These are phyloP conservation scores for Nephrotoma guestfalica DNA, from an alignment of 2,888 invertebrate species.

Conservation along the genomic window DNA sequence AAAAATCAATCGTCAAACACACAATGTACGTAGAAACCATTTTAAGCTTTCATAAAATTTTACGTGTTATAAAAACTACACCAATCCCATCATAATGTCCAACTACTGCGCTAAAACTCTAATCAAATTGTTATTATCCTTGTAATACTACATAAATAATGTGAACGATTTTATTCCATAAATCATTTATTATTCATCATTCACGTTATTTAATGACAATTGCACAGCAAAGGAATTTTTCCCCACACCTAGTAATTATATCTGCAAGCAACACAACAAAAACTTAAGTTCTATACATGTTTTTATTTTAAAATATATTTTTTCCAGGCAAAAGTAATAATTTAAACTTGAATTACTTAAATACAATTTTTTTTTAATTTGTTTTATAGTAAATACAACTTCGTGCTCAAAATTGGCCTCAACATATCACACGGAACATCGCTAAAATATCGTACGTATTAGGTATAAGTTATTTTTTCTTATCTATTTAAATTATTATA, in stretches of 20 bases:
- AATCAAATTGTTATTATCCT: neutral
- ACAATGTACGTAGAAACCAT: neutral
- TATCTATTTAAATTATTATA: constrained; percentile 1
- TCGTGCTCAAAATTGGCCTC: constrained; percentile 5
- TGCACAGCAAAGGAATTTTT: neutral
- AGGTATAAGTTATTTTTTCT: neutral
- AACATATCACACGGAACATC: constrained; percentile 5
- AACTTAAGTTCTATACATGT: neutral
- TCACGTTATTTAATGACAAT: neutral
- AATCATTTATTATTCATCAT: neutral
- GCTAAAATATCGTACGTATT: neutral
- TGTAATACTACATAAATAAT: neutral
- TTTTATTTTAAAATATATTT: neutral
- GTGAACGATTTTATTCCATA: neutral
- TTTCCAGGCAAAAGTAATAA: neutral
- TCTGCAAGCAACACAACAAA: neutral
- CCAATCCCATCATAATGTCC: neutral
- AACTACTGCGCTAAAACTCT: neutral
- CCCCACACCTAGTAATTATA: neutral
- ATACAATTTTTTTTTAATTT: neutral
- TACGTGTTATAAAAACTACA: neutral
- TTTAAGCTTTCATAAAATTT: neutral
- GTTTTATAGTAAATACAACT: constrained; percentile 2
- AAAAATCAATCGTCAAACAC: neutral
- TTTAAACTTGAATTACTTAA: neutral